Percentiles rank a stretch among this genome's conserved stretches.
phyloP scores from a whole-genome alignment of 2,797 vertebrate species.

The Anabacerthia variegaticeps region DNA sequence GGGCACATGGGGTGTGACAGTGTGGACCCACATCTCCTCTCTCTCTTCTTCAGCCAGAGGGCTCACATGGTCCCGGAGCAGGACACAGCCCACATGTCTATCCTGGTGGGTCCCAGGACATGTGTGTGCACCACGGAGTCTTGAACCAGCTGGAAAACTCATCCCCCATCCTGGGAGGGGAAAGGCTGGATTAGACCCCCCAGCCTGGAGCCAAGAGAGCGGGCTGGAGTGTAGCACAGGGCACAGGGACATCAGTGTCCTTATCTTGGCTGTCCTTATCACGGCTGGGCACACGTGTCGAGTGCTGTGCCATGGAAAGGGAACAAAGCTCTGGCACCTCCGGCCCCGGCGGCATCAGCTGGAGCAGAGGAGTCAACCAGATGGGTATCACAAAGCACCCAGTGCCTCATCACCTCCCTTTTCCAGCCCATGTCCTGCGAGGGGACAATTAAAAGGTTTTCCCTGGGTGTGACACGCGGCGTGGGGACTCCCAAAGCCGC shows the following conservation, averaged over 20 bases:
- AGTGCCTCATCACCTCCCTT: background rate
- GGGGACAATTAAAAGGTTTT: background rate
- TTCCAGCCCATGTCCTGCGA: background rate
- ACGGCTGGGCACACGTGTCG: fast-evolving
- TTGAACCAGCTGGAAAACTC: background rate
- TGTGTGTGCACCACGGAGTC: fast-evolving
- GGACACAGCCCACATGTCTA: background rate
- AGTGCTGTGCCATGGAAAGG: background rate
- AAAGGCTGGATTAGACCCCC: background rate
- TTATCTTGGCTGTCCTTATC: background rate
- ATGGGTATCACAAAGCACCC: background rate
- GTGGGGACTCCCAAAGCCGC: background rate
- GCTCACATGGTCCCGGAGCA: fast-evolving
- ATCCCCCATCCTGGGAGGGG: fast-evolving
- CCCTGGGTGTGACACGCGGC: background rate
- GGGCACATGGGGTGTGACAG: background rate
- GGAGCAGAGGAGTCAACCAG: background rate
- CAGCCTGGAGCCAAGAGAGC: background rate
- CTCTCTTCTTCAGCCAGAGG: background rate
- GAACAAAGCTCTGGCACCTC: background rate
- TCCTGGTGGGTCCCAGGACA: background rate
- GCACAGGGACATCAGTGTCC: background rate
- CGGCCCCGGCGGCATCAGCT: fast-evolving
- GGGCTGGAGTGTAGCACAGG: background rate
- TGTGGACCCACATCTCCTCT: background rate